Percentiles rank a stretch among this genome's conserved stretches.
Conservation (phyloP, 2,888 invertebrate genomes). For the Caenorhabditis sulstoni region DNA sequence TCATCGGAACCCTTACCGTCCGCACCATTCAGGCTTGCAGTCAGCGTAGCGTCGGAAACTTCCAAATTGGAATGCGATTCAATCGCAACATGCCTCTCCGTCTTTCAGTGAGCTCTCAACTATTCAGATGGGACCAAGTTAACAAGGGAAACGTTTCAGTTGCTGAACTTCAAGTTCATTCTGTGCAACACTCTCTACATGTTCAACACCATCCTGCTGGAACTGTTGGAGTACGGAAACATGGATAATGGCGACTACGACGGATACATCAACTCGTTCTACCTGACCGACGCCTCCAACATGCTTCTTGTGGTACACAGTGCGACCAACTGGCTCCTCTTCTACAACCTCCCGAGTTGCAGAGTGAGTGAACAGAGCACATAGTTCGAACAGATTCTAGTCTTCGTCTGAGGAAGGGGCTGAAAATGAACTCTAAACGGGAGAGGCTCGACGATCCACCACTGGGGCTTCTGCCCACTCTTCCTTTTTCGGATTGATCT, state of each 20-base stretch:
- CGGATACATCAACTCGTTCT: slow-evolving; percentile 73
- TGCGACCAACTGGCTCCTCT: slow-evolving; percentile 80
- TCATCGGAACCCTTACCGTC: slow-evolving; percentile 77
- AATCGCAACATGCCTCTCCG: slow-evolving; percentile 68
- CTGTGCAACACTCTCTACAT: slow-evolving; percentile 80
- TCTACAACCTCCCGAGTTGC: slow-evolving; percentile 75
- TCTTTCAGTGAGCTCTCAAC: too few relatives aligned
- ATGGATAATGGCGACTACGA: slow-evolving; percentile 64
- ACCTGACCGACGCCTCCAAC: slow-evolving; percentile 78
- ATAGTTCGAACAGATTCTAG: neutral
- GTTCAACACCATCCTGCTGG: slow-evolving; percentile 79
- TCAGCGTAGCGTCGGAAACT: slow-evolving; percentile 63
- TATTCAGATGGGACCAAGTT: too few relatives aligned
- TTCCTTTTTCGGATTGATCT: neutral
- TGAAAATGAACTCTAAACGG: slow-evolving; percentile 9
- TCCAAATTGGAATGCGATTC: slow-evolving; percentile 60
- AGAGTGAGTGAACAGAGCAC: slow-evolving; percentile 33
- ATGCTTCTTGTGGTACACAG: slow-evolving; percentile 77
- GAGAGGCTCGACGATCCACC: neutral
- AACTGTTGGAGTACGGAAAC: slow-evolving; percentile 75
- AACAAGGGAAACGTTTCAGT: slow-evolving; percentile 68
- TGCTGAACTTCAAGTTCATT: slow-evolving; percentile 79
- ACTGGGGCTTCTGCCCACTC: slow-evolving; percentile 32
- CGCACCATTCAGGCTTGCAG: slow-evolving; percentile 75
- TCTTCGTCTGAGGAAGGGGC: neutral